Percentiles rank a stretch among this genome's conserved stretches.
Evolutionary conservation across 2,888 invertebrate genomes (phyloP).

Genomic region (Apamea crenata): DNA sequence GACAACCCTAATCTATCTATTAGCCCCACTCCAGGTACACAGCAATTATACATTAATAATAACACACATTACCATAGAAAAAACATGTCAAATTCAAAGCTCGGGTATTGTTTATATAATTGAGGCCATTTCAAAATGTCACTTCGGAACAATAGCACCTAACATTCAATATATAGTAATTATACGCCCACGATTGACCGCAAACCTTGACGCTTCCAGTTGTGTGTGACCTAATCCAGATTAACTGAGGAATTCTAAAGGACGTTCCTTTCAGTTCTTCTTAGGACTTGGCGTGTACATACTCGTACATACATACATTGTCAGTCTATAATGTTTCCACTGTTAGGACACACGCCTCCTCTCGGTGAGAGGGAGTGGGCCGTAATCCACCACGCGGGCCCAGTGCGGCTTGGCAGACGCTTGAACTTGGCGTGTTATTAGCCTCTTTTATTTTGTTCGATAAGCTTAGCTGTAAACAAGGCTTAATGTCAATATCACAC

Average conservation of each 20-base stretch:
- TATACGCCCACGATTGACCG: slow-evolving; percentile 65
- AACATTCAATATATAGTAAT: slow-evolving; percentile 65
- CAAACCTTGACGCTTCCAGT: slow-evolving; percentile 66
- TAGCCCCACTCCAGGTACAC: not conserved
- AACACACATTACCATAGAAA: slow-evolving; percentile 35
- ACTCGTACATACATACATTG: too few species aligned
- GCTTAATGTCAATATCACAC: not conserved
- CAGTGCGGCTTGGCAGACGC: too few species aligned
- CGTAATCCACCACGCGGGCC: too few species aligned
- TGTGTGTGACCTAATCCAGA: slow-evolving; percentile 65
- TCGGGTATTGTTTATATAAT: slow-evolving; percentile 57
- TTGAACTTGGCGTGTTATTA: slow-evolving; percentile 6
- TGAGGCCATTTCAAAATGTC: slow-evolving; percentile 68
- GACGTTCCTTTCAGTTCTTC: slow-evolving; percentile 52
- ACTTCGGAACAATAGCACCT: slow-evolving; percentile 64
- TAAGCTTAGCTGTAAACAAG: slow-evolving; percentile 13
- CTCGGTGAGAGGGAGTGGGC: too few species aligned
- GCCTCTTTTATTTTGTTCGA: not conserved
- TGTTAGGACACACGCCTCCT: too few species aligned
- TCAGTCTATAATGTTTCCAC: too few species aligned
- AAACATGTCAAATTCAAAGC: slow-evolving; percentile 55
- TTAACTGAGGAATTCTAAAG: slow-evolving; percentile 44
- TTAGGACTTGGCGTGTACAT: slow-evolving; percentile 15
- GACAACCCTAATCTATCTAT: not conserved
- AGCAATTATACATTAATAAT: slow-evolving; percentile 16